These are phyloP conservation scores for Eublepharis macularius DNA, from an alignment of 2,113 vertebrate genomes.

Conservation along the genomic window DNA sequence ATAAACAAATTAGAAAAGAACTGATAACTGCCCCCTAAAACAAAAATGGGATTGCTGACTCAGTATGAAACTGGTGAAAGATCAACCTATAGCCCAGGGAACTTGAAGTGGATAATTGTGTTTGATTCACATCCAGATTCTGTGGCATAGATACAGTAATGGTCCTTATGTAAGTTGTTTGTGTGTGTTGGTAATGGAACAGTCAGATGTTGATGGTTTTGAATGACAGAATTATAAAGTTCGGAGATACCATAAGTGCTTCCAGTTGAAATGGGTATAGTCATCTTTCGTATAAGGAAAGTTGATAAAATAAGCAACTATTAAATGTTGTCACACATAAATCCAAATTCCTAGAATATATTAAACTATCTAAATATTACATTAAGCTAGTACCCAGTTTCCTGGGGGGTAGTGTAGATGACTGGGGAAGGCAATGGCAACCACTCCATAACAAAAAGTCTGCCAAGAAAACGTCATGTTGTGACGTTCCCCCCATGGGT, in stretches of 20 bases:
- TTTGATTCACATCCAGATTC: slow-evolving; percentile 20
- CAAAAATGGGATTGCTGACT: slow-evolving; percentile 15
- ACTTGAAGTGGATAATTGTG: slow-evolving; percentile 15
- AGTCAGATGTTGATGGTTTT: fast-evolving
- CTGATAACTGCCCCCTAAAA: slow-evolving; percentile 50
- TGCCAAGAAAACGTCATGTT: no score
- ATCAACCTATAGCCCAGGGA: slow-evolving; percentile 19
- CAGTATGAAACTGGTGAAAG: slow-evolving; percentile 20
- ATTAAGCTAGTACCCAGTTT: no score
- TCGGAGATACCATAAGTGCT: neutral
- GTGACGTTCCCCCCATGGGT: no score
- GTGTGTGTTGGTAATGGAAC: neutral
- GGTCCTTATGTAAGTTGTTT: neutral
- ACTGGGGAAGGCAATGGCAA: no score
- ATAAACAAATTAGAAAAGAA: slow-evolving; percentile 58
- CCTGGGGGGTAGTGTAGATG: no score
- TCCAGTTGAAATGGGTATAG: neutral
- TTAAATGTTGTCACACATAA: neutral
- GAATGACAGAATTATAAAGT: neutral
- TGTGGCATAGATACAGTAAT: fast-evolving
- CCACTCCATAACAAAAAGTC: no score
- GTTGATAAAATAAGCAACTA: neutral
- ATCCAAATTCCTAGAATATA: neutral
- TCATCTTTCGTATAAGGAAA: neutral
- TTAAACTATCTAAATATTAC: neutral